Conservation (phyloP, 2,797 vertebrate genomes). For the Intellagama lesueurii region DNA sequence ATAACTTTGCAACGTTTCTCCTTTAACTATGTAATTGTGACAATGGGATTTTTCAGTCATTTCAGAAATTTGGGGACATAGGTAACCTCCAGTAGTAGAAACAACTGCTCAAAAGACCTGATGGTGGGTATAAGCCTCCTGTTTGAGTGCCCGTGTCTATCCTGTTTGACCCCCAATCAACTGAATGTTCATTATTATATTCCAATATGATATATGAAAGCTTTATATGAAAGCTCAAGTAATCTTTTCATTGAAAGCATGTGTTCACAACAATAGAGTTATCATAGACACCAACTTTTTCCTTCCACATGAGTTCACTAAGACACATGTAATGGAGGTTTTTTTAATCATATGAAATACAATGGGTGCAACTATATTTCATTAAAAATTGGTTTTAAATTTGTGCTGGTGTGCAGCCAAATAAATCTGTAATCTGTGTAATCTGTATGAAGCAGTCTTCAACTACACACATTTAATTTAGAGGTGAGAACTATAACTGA, state of each 20-base stretch:
- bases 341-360: not conserved
- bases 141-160: not conserved
- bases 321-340: not conserved
- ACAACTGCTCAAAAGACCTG: not conserved
- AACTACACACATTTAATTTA: not conserved
- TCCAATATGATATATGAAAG: not conserved
- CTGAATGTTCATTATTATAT: not conserved
- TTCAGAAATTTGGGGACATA: not conserved
- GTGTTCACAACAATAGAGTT: not conserved
- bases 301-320: not conserved
- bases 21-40: not conserved
- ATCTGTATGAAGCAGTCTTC: not conserved
- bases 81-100: not conserved
- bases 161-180: not conserved
- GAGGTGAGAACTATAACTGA: not conserved
- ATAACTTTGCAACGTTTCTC: not conserved
- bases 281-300: not conserved
- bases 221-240: too few relatives aligned
- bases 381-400: not conserved
- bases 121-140: not conserved
- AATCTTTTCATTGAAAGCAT: not conserved
- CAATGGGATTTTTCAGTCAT: not conserved
- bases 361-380: not conserved
- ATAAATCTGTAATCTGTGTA: not conserved
- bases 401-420: not conserved